Conservation (phyloP, 2,888 invertebrate genomes). For the Catocala nupta region DNA sequence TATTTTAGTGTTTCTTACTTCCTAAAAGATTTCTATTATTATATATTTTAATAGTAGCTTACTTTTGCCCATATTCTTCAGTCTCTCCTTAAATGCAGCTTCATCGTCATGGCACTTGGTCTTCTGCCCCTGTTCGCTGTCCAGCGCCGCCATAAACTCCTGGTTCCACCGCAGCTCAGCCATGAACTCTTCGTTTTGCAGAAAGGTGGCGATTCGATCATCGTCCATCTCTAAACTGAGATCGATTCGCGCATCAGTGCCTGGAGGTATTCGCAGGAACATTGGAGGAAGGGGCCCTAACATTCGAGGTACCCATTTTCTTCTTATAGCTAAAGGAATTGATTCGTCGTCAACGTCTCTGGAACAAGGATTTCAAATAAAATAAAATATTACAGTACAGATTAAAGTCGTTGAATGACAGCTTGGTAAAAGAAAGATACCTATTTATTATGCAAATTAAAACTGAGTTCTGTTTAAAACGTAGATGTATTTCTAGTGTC, state of each 20-base stretch:
- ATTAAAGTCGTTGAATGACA: too few species aligned
- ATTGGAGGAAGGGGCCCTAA: slow-evolving; percentile 92
- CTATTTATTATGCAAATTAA: too few species aligned
- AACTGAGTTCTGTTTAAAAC: too few species aligned
- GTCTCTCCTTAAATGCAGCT: slow-evolving; percentile 92
- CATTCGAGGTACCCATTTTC: slow-evolving; percentile 93
- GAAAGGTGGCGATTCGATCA: slow-evolving; percentile 93
- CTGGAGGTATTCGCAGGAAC: slow-evolving; percentile 90
- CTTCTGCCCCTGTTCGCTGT: slow-evolving; percentile 90
- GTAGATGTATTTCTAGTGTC: too few species aligned
- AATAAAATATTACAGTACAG: background rate
- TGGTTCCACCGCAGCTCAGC: slow-evolving; percentile 94
- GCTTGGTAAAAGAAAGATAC: too few species aligned
- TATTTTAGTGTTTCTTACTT: too few species aligned
- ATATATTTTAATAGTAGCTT: slow-evolving; percentile 52
- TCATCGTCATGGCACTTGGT: slow-evolving; percentile 87
- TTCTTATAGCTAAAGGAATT: slow-evolving; percentile 76
- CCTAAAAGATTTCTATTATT: background rate
- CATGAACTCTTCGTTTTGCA: slow-evolving; percentile 97
- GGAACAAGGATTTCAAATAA: slow-evolving; percentile 47
- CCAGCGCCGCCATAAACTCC: slow-evolving; percentile 94
- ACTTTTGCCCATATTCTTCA: slow-evolving; percentile 94
- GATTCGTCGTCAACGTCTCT: slow-evolving; percentile 80
- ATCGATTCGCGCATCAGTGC: slow-evolving; percentile 82
- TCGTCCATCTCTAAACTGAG: slow-evolving; percentile 91